Percentiles rank a stretch among this genome's conserved stretches.
Conservation (phyloP, 2,888 invertebrate genomes). For the Calliopum simillimum region DNA sequence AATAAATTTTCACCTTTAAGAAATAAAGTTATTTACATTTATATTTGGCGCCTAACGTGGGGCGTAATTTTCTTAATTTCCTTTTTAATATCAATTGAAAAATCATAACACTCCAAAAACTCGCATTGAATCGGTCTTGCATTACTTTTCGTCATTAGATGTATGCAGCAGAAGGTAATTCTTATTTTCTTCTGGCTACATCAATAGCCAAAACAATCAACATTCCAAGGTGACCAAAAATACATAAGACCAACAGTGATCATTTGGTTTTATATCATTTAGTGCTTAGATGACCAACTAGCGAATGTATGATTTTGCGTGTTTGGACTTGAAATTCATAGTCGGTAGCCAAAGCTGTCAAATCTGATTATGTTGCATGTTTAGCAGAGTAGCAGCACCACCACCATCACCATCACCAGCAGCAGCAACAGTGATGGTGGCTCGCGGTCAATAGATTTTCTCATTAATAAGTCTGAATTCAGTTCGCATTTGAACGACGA, state of each 20-base stretch:
- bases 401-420: neutral
- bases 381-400: neutral
- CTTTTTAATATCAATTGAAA: too few species aligned
- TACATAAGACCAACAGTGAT: neutral
- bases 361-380: constrained; percentile 33
- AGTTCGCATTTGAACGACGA: neutral
- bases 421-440: neutral
- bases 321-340: neutral
- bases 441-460: constrained; percentile 31
- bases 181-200: neutral
- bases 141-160: neutral
- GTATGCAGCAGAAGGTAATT: neutral
- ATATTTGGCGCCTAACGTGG: too few species aligned
- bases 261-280: neutral
- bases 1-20: too few species aligned
- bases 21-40: too few species aligned
- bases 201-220: neutral
- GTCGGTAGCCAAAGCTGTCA: constrained; percentile 26
- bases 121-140: neutral
- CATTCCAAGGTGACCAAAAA: neutral
- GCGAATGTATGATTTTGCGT: constrained; percentile 25
- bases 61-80: too few species aligned
- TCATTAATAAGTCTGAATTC: constrained; percentile 18
- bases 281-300: neutral
- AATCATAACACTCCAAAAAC: too few species aligned